Base-by-base conservation (phyloP, 1,140 invertebrate species). In the Drosophila pandora region DNA sequence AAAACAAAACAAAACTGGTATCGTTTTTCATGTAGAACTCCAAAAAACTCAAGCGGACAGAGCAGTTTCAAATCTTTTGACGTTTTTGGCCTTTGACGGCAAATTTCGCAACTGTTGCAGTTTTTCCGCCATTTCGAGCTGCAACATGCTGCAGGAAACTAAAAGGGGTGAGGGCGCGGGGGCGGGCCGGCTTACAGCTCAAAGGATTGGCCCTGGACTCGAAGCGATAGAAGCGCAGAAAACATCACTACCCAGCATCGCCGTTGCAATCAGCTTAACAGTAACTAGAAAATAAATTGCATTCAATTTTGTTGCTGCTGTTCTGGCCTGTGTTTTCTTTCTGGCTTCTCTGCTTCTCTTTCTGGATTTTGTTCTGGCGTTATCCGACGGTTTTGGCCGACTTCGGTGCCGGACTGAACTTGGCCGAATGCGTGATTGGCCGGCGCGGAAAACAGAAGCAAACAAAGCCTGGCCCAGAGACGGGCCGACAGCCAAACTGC, bases 221-320 rank as follows among this genome's bases (percentile, higher is more conserved):
- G 22, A 12, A 58, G 48, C 53, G 45, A 23, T 50, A 28, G 32
- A 73, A 61, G 55, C 62, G 32, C 41, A 34, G n/a, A 47, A 61
- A 67, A 39, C 41, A 67, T 59, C 37, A 50, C 30, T 62, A 62
- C 63, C 22, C 47, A 48, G 45, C 75, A 71, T 79, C 62, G 80
- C 43, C 47, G 82, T 75, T 85, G 82, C 82, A 85, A 85, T 85
- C 82, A 85, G 82, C 82, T 85, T 85, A 85, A 85, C 82, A 76
- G 82, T 85, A 85, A 85, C 82, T 85, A 85, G 82, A 85, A 85
- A 85, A 85, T 85, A 85, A 85, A 85, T 85, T 85, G 82, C 82
- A 85, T 85, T 85, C 82, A 82, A 85, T 85, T 85, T 87, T 68
- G 74, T 85, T 61, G 68, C 39, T 72, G 25, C 57, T 61, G 49